Percentiles rank a stretch among this genome's conserved stretches.
Conservation (phyloP, 2,797 vertebrate genomes). For the Petrocephalus schoutedeni region DNA sequence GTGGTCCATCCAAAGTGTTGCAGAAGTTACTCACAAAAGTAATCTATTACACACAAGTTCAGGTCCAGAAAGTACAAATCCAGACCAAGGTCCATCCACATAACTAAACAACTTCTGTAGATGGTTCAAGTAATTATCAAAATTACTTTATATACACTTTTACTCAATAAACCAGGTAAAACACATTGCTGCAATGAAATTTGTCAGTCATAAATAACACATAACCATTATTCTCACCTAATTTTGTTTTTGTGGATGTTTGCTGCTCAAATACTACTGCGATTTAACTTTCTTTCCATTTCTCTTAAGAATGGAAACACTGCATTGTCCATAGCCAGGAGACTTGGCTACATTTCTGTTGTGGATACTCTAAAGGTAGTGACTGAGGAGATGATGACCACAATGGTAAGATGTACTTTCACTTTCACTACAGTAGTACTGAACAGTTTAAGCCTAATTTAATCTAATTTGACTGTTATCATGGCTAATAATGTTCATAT, state of each 20-base stretch:
- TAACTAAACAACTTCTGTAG: not conserved
- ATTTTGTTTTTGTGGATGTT: not conserved
- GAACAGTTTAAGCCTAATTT: not conserved
- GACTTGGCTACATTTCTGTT: conserved; percentile 96
- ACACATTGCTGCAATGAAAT: no score
- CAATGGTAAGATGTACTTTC: conserved; percentile 67
- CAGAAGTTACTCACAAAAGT: no score
- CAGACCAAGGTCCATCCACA: not conserved
- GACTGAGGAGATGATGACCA: conserved; percentile 85
- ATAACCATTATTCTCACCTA: not conserved
- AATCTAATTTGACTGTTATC: not conserved
- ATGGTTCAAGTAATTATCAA: not conserved
- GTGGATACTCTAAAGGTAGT: conserved; percentile 94
- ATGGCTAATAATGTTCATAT: not conserved
- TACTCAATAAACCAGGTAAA: not conserved
- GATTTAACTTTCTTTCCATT: not conserved
- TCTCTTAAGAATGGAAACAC: conserved; percentile 88
- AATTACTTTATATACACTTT: not conserved
- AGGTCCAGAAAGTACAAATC: no score
- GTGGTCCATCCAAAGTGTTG: not conserved
- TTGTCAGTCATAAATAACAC: not conserved
- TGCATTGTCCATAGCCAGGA: conserved; percentile 85
- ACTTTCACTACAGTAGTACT: not conserved
- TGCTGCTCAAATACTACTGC: not conserved
- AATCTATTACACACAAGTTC: no score